Base-by-base conservation (phyloP, 2,888 invertebrate genomes). In the Pristionchus fissidentatus region DNA sequence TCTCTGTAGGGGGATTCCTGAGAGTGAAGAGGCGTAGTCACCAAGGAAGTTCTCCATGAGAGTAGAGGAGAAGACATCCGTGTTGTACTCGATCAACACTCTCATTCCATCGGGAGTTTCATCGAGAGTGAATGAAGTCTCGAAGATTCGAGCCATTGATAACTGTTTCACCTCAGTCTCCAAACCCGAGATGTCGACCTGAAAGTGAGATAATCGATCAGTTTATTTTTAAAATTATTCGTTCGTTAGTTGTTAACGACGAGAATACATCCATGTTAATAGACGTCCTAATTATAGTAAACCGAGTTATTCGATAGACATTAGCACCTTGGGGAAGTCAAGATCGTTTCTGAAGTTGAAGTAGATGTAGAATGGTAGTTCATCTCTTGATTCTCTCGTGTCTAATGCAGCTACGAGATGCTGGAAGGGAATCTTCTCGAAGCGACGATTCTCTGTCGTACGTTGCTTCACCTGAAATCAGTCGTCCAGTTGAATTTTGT, bases 51-150 rank as follows among this genome's bases (percentile, higher is more conserved):
- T 79, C 32, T 86, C 66, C 29, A 91, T 87, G 3, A 85, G 85
- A 2, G 80, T 83, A 19, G 82, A 73, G 1, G 66, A 60, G 80
- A 88, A 90, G 22, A 80, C 79, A 7, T 79, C 77, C 13, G 83
- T 26, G 49, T 90, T 84, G 84, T 86, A 91, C 32, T 91, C 91
- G 2, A 91, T 62, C 19, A 86, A 82, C 35, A 91, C 83, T 32
- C 85, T 29, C 26, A 87, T 52, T 38, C 85, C 87, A 3, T 84
- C 77, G 0, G 84, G 86, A 13, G 88, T 87, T 49, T 91, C 90
- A 66, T 91, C 91, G 13, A 91, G 85, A 7, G 91, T 91, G 46
- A 88, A 86, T 1, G 90, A 89, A 29, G 91, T 85, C 70, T 89
- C 87, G 73, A 91, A 91, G 22, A 88, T 87, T 22, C 87, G 87